Base-by-base conservation (phyloP, 2,888 invertebrate genomes). In the Athalia cordata region DNA sequence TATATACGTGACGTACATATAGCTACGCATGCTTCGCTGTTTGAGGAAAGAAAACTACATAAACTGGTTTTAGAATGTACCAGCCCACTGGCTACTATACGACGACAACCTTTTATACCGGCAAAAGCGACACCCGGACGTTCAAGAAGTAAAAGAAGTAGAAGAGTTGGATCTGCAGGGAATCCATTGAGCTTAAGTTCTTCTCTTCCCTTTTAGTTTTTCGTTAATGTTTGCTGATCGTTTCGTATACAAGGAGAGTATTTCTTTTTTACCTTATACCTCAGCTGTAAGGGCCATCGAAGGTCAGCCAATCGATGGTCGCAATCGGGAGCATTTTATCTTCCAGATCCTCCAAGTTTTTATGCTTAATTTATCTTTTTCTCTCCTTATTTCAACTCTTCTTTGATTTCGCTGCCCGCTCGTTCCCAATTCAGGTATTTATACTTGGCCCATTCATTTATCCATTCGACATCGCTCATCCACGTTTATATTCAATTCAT, bases 51-150 rank as follows among this genome's bases (percentile, higher is more conserved):
- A 64, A 11, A 75, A 64, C 49, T 9, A 66, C 9, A 15, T 57
- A 72, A 72, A 72, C 72, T 72, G 61, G 72, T 72, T 72, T 61
- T 72, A 72, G 72, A 72, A 72, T 47, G 59, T 72, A 45, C 29
- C 11, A 9, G n/a, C 66, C 7, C n/a, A 13, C 6, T 6, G 7
- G 49, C 67, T 8, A 50, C 50, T 49, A 67, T 8, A 67, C 67
- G 49, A 47, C n/a, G 4, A n/a, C 4, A 5, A 52, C 9, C n/a
- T 64, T 11, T 64, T 43, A 29, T 29, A 29, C 29, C 29, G 29
- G 29, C 29, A 29, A 29, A 29, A 29, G 29, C 29, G 29, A 29
- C 2, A 29, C 29, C 29, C 29, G 29, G 29, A 29, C 29, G 29
- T 29, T 29, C 29, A 29, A 29, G 29, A 29, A 29, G 29, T 29